Evolutionary conservation across 2,888 invertebrate genomes (phyloP).

Genomic region (Apodemia zela): DNA sequence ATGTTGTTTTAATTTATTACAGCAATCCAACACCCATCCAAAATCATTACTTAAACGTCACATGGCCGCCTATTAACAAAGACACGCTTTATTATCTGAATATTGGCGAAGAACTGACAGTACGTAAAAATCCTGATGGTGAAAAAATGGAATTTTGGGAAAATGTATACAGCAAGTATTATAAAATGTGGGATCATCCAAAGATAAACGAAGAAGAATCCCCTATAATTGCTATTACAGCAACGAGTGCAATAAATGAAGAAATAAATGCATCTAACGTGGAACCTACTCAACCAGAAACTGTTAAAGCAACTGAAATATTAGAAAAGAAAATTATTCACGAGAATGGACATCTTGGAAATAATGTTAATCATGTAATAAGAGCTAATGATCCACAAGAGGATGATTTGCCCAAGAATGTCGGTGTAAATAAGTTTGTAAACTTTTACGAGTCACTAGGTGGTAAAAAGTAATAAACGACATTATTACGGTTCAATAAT

Average conservation of each 20-base stretch:
- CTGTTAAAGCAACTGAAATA: not conserved
- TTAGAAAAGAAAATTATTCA: not conserved
- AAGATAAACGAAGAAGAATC: conserved; percentile 31
- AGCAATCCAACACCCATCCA: conserved; percentile 72
- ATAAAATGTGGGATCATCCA: conserved; percentile 62
- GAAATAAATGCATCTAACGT: not conserved
- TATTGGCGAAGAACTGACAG: conserved; percentile 51
- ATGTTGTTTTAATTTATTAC: conserved; percentile 31
- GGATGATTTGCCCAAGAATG: conserved; percentile 71
- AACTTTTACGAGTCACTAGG: conserved; percentile 76
- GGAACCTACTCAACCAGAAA: not conserved
- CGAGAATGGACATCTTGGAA: conserved; percentile 3
- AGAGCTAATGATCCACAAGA: conserved; percentile 71
- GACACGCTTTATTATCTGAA: conserved; percentile 59
- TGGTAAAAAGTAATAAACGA: conserved; percentile 55
- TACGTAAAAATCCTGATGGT: conserved; percentile 52
- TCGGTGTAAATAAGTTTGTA: conserved; percentile 73
- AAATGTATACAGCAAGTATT: conserved; percentile 57
- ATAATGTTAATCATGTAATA: conserved; percentile 62
- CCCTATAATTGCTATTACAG: not conserved
- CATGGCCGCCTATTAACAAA: conserved; percentile 65
- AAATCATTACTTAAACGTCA: conserved; percentile 58
- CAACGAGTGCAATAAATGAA: not conserved
- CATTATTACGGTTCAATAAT: not conserved
- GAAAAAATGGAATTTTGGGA: conserved; percentile 72